Conservation (phyloP, 2,797 vertebrate genomes). For the Otolemur crassicaudatus region DNA sequence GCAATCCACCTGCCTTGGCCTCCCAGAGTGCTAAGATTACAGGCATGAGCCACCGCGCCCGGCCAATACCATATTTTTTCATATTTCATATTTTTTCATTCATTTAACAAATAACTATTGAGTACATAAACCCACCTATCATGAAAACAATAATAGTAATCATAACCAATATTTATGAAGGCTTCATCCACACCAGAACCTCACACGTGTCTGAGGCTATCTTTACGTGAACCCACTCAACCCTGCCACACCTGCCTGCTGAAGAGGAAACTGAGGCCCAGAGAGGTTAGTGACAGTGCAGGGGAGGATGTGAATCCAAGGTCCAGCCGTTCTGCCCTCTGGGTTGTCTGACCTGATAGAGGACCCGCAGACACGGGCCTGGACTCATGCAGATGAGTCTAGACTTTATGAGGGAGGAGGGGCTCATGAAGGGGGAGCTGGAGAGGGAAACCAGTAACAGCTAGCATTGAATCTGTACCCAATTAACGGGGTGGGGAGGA, state of each 20-base stretch:
- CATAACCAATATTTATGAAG: rapidly evolving
- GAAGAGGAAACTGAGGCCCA: not conserved
- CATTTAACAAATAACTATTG: not conserved
- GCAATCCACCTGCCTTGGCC: no score
- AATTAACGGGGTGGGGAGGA: not conserved
- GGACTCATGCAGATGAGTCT: rapidly evolving
- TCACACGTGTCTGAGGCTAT: rapidly evolving
- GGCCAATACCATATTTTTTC: not conserved
- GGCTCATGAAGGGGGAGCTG: no score
- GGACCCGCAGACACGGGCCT: no score
- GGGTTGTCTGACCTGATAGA: rapidly evolving
- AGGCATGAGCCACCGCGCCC: no score
- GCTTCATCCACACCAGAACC: not conserved
- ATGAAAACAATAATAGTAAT: not conserved
- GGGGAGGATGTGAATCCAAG: not conserved
- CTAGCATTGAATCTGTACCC: not conserved
- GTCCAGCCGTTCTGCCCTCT: not conserved
- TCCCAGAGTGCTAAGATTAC: no score
- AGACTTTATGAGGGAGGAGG: not conserved
- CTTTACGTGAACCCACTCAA: rapidly evolving
- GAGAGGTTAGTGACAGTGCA: not conserved
- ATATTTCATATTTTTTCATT: not conserved
- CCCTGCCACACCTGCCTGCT: rapidly evolving
- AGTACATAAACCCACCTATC: not conserved
- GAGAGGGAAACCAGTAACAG: not conserved